phyloP scores from a whole-genome alignment of 2,113 vertebrate genomes.

The Ovis canadensis region DNA sequence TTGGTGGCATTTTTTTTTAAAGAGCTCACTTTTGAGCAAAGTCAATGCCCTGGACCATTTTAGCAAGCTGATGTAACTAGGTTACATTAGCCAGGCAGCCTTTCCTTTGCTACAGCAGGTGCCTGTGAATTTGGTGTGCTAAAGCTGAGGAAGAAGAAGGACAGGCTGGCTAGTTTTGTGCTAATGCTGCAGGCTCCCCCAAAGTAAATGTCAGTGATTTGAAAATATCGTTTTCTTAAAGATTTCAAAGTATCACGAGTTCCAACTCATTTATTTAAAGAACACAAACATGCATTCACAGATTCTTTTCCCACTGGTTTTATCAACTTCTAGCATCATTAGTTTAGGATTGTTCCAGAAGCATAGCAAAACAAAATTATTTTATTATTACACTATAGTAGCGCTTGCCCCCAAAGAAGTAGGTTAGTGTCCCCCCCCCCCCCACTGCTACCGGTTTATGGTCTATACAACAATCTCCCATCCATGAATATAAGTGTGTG shows the following conservation, averaged over 20 bases:
- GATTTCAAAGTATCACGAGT: not conserved
- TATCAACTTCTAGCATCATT: not conserved
- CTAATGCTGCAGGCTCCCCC: not conserved
- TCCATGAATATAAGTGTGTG: not conserved
- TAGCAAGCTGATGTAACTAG: slow-evolving; percentile 15
- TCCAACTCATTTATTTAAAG: not conserved
- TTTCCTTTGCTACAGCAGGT: not conserved
- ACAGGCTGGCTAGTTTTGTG: not conserved
- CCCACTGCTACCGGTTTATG: not conserved
- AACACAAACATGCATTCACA: not conserved
- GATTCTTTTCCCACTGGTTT: not conserved
- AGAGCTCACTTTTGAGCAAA: slow-evolving; percentile 9
- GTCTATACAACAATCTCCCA: not conserved
- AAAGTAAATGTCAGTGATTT: not conserved
- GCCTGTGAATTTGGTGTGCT: not conserved
- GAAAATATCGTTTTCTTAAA: slow-evolving; percentile 41
- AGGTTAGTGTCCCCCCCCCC: not conserved
- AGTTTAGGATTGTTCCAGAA: not conserved
- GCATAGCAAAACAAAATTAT: slow-evolving; percentile 17
- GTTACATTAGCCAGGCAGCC: not conserved
- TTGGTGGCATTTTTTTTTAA: slow-evolving; percentile 4
- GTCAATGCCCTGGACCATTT: not conserved
- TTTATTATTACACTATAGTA: not conserved
- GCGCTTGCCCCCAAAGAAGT: not conserved
- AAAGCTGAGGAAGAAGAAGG: not conserved